Evolutionary conservation across 2,888 invertebrate species (phyloP), one percentile per base, ranked within the genome.

Genomic region (Charanyca ferruginea): DNA sequence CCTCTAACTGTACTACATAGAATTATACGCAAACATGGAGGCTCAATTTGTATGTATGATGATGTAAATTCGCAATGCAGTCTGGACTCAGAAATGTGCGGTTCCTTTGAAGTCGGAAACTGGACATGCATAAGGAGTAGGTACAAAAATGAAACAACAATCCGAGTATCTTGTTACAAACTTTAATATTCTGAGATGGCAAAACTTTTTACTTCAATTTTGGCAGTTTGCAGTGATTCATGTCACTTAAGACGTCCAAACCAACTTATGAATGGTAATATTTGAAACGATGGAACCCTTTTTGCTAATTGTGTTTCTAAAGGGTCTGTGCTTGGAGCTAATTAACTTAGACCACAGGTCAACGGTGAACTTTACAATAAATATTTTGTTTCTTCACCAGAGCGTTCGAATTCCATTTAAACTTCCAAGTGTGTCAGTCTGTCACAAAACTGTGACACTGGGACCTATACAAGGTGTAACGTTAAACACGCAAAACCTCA

Each of bases 41-140:
- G 41, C 32, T 64, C n/a, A 22, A 52, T 64, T 52, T 52, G 41
- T 64, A 51, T 63, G 64, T 72, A 72, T 41, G 38, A 72, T 41
- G 38, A 51, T 47, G 38, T 73, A 41, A 73, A 47, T 47, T 69
- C n/a, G 32, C 13, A 63, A 49, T 45, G 20, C 8, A 44, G 16
- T 35, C 44, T 22, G 28, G 20, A 66, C 45, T 48, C 48, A 25
- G 41, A 71, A 48, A 41, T n/a, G n/a, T 35, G n/a, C 20, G 61
- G 22, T 35, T 61, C 42, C 48, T 66, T 72, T 66, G 66, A 71
- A 61, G 62, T 22, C 9, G n/a, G 23, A 25, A 35, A 35, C 9
- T 62, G 62, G 32, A 61, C 35, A 42, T 42, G 48, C 20, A 72
- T 71, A 42, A 41, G 38, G 60, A 66, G 32, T 32, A 11, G 9